Evolutionary conservation across 1,140 invertebrate genomes (phyloP), one percentile per base, ranked within the genome.

Genomic region (Monomorium pharaonis): DNA sequence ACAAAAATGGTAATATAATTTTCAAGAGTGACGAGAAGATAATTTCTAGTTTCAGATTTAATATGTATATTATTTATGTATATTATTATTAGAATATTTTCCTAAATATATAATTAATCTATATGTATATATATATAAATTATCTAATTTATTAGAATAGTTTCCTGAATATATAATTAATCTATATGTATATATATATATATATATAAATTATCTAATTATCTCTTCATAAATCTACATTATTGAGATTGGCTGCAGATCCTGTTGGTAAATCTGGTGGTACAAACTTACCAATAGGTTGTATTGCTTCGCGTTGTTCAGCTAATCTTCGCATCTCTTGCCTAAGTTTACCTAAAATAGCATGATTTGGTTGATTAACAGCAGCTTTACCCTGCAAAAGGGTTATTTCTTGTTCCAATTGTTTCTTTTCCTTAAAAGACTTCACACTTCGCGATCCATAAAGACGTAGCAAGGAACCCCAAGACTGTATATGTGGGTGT

Each of bases 371-470:
- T 92, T 98, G 97, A 95, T 99, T 99, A 12, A 98, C 96, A 3
- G 98, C 97, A 4, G 98, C 98, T 94, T 98, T 98, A 91, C 97
- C 98, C 94, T 99, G 98, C 12, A 99, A 95, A 56, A 98, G 96
- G 1, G 98, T 99, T 51, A 99, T 99, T 95, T 99, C 98, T 94
- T 99, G 98, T 93, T 99, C 98, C 91, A 99, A 97, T 91, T 98
- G 96, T 95, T 99, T 99, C 94, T 98, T 99, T 92, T 99, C 98
- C 93, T 98, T 98, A 87, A 98, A 97, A 83, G 97, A 98, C 93
- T 98, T 99, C 6, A 99, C 97, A 7, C 98, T 99, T 37, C 97
- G 96, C 89, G 98, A 98, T 58, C 98, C 98, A 94, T 99, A 99
- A 27, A 99, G 96, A 12, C 98, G 96, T 9, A 99, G 94, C 37